Evolutionary conservation across 2,888 invertebrate genomes (phyloP).

Genomic region (Thelaira solivaga): DNA sequence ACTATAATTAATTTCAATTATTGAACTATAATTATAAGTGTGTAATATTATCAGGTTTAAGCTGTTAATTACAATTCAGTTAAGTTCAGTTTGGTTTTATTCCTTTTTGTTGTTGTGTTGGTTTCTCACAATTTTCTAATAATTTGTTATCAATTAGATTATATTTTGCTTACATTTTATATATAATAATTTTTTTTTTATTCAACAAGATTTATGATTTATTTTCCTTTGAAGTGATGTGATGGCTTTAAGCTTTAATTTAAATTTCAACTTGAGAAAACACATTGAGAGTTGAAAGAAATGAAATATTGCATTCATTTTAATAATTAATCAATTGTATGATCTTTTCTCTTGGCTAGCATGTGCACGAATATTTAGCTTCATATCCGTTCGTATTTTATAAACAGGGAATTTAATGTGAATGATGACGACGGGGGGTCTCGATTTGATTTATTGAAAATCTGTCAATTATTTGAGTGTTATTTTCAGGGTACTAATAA

Average conservation of each 20-base stretch:
- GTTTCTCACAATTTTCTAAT: background rate
- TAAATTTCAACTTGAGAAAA: slow-evolving; percentile 17
- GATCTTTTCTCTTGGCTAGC: background rate
- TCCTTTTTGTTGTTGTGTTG: too few species aligned
- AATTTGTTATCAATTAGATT: slow-evolving; percentile 27
- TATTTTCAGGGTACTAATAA: background rate
- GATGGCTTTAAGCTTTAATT: slow-evolving; percentile 8
- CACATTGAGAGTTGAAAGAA: background rate
- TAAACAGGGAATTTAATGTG: slow-evolving; percentile 13
- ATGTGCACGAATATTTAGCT: too few species aligned
- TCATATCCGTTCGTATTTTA: too few species aligned
- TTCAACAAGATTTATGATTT: slow-evolving; percentile 30
- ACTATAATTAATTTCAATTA: slow-evolving; percentile 48
- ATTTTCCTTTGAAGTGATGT: slow-evolving; percentile 19
- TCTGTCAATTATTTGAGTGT: background rate
- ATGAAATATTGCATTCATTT: slow-evolving; percentile 12
- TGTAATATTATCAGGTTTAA: slow-evolving; percentile 32
- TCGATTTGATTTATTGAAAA: slow-evolving; percentile 30
- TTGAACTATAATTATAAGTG: slow-evolving; percentile 42
- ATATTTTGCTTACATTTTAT: background rate
- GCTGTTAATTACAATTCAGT: background rate
- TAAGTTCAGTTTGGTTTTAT: too few species aligned
- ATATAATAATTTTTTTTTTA: too few species aligned
- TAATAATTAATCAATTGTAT: slow-evolving; percentile 37
- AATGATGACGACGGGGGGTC: background rate